phyloP scores from a whole-genome alignment of 2,888 invertebrate genomes.

The Caenorhabditis imperialis region DNA sequence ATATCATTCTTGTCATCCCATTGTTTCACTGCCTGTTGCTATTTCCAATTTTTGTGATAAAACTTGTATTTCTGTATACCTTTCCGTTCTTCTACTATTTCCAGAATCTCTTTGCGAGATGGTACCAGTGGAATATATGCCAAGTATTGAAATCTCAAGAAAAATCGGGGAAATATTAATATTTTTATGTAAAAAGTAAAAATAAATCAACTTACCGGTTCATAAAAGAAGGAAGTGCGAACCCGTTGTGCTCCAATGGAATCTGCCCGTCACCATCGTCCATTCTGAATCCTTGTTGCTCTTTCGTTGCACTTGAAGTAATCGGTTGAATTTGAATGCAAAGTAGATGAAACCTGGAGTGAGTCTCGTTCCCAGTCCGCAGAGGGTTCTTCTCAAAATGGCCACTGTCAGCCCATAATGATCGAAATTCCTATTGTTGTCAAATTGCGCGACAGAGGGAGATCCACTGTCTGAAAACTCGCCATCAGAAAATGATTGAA shows the following conservation, averaged over 20 bases:
- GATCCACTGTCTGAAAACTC: slow-evolving; percentile 59
- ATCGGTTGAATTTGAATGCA: slow-evolving; percentile 79
- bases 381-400: slow-evolving; percentile 61
- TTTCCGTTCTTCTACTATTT: slow-evolving; percentile 27
- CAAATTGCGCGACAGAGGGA: slow-evolving; percentile 61
- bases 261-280: slow-evolving; percentile 22
- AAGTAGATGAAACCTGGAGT: slow-evolving; percentile 79
- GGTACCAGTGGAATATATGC: slow-evolving; percentile 37
- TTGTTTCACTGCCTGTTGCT: not conserved
- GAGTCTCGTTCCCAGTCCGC: slow-evolving; percentile 64
- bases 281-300: slow-evolving; percentile 64
- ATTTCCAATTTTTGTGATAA: not conserved
- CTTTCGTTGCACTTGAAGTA: slow-evolving; percentile 60
- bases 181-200: slow-evolving; percentile 3
- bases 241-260: slow-evolving; percentile 34
- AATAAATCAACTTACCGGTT: slow-evolving; percentile 15
- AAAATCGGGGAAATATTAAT: slow-evolving; percentile 17
- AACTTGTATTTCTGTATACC: slow-evolving; percentile 31
- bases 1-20: too few species aligned
- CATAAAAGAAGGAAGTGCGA: slow-evolving; percentile 19
- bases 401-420: slow-evolving; percentile 66
- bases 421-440: slow-evolving; percentile 69
- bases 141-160: slow-evolving; percentile 21
- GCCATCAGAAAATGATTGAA: too few species aligned
- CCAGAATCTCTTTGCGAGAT: slow-evolving; percentile 27